Evolutionary conservation across 2,888 invertebrate species (phyloP), one percentile per base, ranked within the genome.

Genomic region (Orthonevra nobilis): DNA sequence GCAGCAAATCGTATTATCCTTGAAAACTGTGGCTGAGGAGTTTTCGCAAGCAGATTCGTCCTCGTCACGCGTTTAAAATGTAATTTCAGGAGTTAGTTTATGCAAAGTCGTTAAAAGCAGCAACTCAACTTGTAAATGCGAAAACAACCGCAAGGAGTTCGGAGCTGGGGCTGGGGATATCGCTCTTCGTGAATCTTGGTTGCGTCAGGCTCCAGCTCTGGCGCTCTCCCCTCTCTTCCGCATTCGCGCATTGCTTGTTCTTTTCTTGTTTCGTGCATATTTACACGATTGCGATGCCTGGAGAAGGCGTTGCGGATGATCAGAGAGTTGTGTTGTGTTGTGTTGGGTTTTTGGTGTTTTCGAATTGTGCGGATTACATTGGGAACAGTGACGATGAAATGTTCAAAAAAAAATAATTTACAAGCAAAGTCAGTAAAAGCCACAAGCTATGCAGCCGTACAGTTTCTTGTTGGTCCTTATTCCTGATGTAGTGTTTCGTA

Each of bases 41-140:
- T n/a, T n/a, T n/a, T n/a, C n/a, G n/a, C n/a, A 19, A 61, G 36
- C 17, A 52, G 52, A 56, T 75, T 38, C 42, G 50, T 75, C 38
- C 60, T 48, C 60, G 60, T 66, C 79, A 73, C 72, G 73, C 72
- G 73, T 79, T 77, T 79, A 79, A 73, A 79, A 66, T 60, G 79
- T 73, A 73, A 79, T 72, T 79, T 73, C 64, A 48, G 28, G 60
- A 79, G 46, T 54, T 79, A 79, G 66, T 79, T 79, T 79, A 79
- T 79, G 79, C 79, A 79, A 79, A 79, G 79, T 66, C 79, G 73
- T 73, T 79, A 73, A 79, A 73, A 79, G 79, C 79, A 79, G 79
- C 64, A 64, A 73, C 66, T 79, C 66, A 79, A 73, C 72, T 79
- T 79, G 79, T 73, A 73, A 79, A 79, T 73, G 72, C 72, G 73